Percentiles rank a stretch among this genome's conserved stretches.
phyloP scores from a whole-genome alignment of 1,140 invertebrate species.

The Chironomus striatipennis region DNA sequence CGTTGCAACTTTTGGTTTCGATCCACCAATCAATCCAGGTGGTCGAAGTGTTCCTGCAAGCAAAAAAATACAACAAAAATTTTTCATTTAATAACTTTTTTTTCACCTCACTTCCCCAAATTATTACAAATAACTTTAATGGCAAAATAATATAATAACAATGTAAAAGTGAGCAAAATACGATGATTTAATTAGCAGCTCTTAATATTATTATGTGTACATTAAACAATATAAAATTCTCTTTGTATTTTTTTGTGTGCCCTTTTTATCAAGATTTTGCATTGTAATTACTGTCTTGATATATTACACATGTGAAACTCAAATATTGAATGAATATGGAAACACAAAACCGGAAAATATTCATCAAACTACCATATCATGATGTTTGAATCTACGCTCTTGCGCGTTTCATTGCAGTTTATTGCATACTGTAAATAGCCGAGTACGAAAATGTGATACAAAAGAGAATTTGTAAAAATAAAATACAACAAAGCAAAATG shows the following conservation, averaged over 20 bases:
- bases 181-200: no score
- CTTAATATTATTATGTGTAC: no score
- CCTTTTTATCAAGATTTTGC: slow-evolving; percentile 9
- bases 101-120: no score
- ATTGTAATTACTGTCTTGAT: slow-evolving; percentile 18
- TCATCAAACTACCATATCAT: slow-evolving; percentile 19
- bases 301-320: slow-evolving; percentile 24
- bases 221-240: no score
- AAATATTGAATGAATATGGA: slow-evolving; percentile 2
- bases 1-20: slow-evolving; percentile 97
- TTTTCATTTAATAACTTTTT: background rate
- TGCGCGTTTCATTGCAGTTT: slow-evolving; percentile 1
- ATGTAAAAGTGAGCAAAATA: no score
- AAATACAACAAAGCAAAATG: background rate
- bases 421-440: background rate
- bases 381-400: slow-evolving; percentile 20
- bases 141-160: no score
- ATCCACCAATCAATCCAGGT: slow-evolving; percentile 94
- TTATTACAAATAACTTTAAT: no score
- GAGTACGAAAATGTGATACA: background rate
- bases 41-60: slow-evolving; percentile 77
- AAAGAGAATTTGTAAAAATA: background rate
- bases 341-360: slow-evolving; percentile 19
- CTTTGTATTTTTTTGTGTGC: slow-evolving; percentile 3
- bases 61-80: background rate